Evolutionary conservation across 2,113 vertebrate genomes (phyloP).

Genomic region (Salvelinus fontinalis): DNA sequence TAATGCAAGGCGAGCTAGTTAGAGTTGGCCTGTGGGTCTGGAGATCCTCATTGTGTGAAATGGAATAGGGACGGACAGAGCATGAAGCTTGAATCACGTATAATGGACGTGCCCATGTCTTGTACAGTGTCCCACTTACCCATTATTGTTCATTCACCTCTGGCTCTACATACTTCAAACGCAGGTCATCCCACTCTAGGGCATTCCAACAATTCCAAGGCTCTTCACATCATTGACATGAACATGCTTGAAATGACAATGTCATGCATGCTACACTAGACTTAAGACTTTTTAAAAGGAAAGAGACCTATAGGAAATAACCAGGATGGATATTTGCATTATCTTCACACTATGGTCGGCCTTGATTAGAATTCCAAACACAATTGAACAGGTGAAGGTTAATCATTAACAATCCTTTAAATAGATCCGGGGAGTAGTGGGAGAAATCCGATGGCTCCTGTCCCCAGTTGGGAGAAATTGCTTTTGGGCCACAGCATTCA

Average conservation of each 20-base stretch:
- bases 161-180: too few species aligned
- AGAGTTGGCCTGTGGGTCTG: slow-evolving; percentile 27
- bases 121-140: too few species aligned
- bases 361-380: slow-evolving; percentile 9
- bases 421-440: slow-evolving; percentile 20
- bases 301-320: not conserved
- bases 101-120: too few species aligned
- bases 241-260: too few species aligned
- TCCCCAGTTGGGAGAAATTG: slow-evolving; percentile 4
- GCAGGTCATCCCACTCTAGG: too few species aligned
- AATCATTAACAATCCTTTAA: slow-evolving; percentile 21
- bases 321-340: not conserved
- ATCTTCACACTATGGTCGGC: too few species aligned
- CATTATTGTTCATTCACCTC: too few species aligned
- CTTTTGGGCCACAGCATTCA: slow-evolving; percentile 19
- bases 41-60: slow-evolving; percentile 5
- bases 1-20: slow-evolving; percentile 37
- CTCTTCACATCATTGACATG: too few species aligned
- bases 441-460: not conserved
- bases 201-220: too few species aligned
- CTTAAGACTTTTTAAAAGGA: not conserved
- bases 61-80: slow-evolving; percentile 16
- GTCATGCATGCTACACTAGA: too few species aligned
- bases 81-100: too few species aligned
- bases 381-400: slow-evolving; percentile 15